Percentiles rank a stretch among this genome's conserved stretches.
phyloP scores from a whole-genome alignment of 2,113 vertebrate genomes.

The Condylura cristata region DNA sequence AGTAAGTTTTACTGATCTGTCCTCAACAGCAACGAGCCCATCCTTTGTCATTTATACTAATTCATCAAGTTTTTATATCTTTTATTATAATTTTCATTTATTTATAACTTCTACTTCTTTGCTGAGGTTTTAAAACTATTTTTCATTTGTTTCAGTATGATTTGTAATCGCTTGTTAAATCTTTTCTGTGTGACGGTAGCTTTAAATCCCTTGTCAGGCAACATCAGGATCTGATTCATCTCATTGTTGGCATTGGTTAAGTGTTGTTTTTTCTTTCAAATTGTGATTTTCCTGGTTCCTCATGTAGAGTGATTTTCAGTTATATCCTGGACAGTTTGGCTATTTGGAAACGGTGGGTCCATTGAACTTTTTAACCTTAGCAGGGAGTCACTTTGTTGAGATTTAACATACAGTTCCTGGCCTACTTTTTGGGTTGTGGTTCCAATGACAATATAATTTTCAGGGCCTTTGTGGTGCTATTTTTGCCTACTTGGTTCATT shows the following conservation, averaged over 20 bases:
- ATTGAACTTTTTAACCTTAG: neutral
- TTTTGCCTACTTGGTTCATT: neutral
- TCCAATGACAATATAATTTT: neutral
- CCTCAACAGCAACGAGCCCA: neutral
- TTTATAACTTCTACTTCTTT: neutral
- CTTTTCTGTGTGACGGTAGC: neutral
- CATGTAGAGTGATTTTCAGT: neutral
- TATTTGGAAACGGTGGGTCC: neutral
- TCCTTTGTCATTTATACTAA: neutral
- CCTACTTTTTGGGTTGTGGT: neutral
- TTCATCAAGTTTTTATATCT: neutral
- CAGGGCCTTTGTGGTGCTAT: neutral
- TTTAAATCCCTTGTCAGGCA: slow-evolving; percentile 23
- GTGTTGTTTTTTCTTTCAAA: neutral
- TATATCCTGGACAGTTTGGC: neutral
- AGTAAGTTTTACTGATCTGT: neutral
- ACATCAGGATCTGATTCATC: neutral
- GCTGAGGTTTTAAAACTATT: neutral
- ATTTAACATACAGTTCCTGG: neutral
- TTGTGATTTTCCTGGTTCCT: neutral
- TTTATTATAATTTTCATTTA: neutral
- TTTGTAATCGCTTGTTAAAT: slow-evolving; percentile 4
- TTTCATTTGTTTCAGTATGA: neutral
- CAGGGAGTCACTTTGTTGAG: neutral
- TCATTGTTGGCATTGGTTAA: neutral